Evolutionary conservation across 2,113 vertebrate genomes (phyloP), one percentile per base, ranked within the genome.

Genomic region (Platichthys stellatus): DNA sequence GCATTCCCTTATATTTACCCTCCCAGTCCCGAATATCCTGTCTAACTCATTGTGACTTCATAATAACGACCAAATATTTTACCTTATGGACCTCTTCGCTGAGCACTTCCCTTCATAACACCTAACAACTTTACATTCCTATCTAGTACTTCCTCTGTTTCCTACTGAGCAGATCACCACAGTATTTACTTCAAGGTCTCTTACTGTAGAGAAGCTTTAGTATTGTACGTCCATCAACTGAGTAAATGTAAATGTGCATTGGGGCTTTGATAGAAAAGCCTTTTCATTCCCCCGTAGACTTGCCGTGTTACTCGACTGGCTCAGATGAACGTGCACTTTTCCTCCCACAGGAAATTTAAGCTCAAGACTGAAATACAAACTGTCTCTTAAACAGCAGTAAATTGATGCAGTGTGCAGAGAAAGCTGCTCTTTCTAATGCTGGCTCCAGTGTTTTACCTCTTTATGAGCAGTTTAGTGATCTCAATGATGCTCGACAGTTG

Each of bases 351-450:
- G 79, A 85, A 65, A 81, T 45, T 80, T 53, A 75, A 75, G 58
- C 59, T 54, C 15, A 10, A 45, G 31, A 76, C 61, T 75, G 86
- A 84, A 87, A 80, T 45, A 58, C 71, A 83, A 78, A 60, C 78
- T 35, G 77, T 74, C 81, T 63, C 64, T 84, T 79, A 74, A 88
- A 69, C 67, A 17, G 77, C 70, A 69, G 67, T 69, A 77, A 86
- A 82, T 62, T 59, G 82, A 82, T 81, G 75, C 71, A 68, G 17
- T 40, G 58, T 60, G 63, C 69, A 72, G 65, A 61, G 47, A 80
- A 83, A 72, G 47, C 57, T 23, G 24, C 49, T 63, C 74, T 72
- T 66, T 89, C 74, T 15, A 49, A 49, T 88, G 82, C 83, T 85
- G 76, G 73, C 80, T n/a, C 15, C 58, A 74, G 79, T 58, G 31